phyloP scores from a whole-genome alignment of 1,140 invertebrate species.

The Lasioglossum albipes region DNA sequence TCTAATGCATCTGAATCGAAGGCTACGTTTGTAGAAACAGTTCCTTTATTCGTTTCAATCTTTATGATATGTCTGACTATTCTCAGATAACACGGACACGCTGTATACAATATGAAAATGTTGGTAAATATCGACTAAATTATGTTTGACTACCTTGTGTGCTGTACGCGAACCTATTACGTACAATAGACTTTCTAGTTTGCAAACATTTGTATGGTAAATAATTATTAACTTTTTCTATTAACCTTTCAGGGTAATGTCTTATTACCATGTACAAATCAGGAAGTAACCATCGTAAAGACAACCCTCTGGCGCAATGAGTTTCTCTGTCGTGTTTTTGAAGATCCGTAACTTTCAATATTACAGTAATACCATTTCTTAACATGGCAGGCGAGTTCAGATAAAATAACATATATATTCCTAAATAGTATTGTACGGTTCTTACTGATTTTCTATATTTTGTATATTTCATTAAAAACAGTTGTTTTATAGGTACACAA shows the following conservation, averaged over 20 bases:
- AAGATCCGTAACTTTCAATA: neutral
- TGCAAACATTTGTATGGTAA: neutral
- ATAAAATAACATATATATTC: neutral
- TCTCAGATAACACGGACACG: no score
- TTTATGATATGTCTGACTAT: no score
- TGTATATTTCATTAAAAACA: neutral
- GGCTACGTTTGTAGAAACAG: no score
- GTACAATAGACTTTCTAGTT: constrained; percentile 26
- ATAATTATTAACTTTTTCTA: constrained; percentile 13
- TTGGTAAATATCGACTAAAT: constrained; percentile 29
- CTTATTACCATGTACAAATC: constrained; percentile 28
- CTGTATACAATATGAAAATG: constrained; percentile 37
- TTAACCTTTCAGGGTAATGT: neutral
- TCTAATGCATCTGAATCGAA: no score
- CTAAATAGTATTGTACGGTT: neutral
- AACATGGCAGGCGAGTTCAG: neutral
- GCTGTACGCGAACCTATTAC: neutral
- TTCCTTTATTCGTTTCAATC: no score
- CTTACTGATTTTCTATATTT: neutral
- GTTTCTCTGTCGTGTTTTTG: neutral
- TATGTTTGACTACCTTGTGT: constrained; percentile 18
- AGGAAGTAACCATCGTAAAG: constrained; percentile 8
- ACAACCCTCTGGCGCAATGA: neutral
- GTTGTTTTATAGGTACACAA: constrained; percentile 3
- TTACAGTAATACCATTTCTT: neutral